phyloP scores from a whole-genome alignment of 2,113 vertebrate species.

The Ploceus nigricollis region DNA sequence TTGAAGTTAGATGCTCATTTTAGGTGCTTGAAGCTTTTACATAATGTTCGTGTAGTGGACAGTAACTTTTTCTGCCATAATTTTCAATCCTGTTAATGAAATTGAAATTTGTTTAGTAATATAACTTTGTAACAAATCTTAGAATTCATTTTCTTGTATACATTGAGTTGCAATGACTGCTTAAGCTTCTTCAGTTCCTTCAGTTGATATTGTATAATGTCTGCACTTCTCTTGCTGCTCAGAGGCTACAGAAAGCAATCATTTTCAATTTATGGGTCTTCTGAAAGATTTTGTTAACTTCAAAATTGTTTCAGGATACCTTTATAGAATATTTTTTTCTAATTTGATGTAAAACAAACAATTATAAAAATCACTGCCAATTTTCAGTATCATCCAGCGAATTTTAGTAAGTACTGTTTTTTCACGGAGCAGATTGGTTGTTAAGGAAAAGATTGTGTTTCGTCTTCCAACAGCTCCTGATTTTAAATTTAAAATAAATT shows the following conservation, averaged over 20 bases:
- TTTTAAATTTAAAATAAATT: slow-evolving; percentile 58
- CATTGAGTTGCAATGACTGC: background rate
- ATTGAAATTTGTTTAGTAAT: background rate
- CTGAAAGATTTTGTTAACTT: background rate
- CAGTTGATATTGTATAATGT: background rate
- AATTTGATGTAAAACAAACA: background rate
- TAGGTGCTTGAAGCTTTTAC: background rate
- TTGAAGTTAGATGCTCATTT: background rate
- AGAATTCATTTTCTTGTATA: background rate
- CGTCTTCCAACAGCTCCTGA: slow-evolving; percentile 27
- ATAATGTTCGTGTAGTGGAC: background rate
- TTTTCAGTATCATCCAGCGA: background rate
- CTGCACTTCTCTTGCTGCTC: background rate
- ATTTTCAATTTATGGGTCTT: background rate
- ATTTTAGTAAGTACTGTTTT: slow-evolving; percentile 18
- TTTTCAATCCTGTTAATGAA: background rate
- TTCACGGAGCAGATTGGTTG: slow-evolving; percentile 35
- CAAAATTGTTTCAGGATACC: background rate
- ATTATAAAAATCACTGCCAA: slow-evolving; percentile 25
- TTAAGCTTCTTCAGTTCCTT: background rate
- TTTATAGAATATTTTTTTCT: background rate
- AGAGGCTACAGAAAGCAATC: background rate
- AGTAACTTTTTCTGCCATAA: background rate
- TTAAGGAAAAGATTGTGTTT: slow-evolving; percentile 37
- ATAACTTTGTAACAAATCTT: background rate